phyloP scores from a whole-genome alignment of 2,797 vertebrate species.

The Phataginus tetradactyla region DNA sequence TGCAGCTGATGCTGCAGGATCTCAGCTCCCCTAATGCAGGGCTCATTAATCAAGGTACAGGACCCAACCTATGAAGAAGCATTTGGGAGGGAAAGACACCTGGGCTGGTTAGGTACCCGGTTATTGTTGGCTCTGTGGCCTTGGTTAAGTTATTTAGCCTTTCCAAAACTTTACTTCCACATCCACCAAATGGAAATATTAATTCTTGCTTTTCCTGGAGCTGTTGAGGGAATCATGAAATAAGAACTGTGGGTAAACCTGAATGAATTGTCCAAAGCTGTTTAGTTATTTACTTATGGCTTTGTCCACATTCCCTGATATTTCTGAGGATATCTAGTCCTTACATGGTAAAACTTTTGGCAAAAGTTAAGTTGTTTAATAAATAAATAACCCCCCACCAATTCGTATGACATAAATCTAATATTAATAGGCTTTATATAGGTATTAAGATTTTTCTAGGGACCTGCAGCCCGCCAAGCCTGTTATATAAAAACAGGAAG shows the following conservation, averaged over 20 bases:
- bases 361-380: neutral
- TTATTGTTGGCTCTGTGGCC: neutral
- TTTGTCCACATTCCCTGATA: neutral
- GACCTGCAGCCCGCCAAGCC: neutral
- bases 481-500: neutral
- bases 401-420: neutral
- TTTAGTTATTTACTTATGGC: neutral
- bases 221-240: neutral
- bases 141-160: neutral
- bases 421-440: neutral
- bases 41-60: conserved; percentile 65
- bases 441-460: neutral
- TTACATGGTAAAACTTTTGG: neutral
- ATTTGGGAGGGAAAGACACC: neutral
- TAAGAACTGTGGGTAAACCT: neutral
- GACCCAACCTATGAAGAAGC: neutral
- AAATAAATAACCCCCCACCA: neutral
- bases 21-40: neutral
- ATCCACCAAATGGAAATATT: neutral
- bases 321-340: neutral
- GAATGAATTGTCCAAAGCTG: neutral
- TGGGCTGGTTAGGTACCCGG: neutral
- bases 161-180: neutral
- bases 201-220: neutral
- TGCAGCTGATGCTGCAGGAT: conserved; percentile 69